Evolutionary conservation across 2,113 vertebrate genomes (phyloP).

Genomic region (Marmota monax): DNA sequence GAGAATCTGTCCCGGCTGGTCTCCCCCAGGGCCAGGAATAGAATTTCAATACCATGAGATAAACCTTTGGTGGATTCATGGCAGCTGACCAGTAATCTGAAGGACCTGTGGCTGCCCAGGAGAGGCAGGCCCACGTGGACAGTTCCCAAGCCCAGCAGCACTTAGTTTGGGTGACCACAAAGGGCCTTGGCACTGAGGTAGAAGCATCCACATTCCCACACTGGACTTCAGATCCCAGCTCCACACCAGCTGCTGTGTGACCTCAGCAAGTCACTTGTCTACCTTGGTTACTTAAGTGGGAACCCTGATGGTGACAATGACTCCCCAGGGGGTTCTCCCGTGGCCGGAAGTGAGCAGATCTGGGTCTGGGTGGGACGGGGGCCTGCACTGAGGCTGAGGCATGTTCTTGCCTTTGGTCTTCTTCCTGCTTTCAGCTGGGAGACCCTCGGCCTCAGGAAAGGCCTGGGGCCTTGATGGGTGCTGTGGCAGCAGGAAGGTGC

Average conservation of each 20-base stretch:
- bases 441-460: accelerated
- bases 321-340: no score
- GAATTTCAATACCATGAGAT: not conserved
- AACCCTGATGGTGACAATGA: accelerated
- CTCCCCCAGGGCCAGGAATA: not conserved
- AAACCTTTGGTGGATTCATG: accelerated
- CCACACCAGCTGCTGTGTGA: not conserved
- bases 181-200: accelerated
- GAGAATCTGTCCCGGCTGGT: no score
- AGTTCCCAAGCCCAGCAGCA: no score
- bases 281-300: not conserved
- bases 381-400: no score
- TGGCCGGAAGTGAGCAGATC: no score
- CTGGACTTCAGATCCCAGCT: accelerated
- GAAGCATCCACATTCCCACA: accelerated
- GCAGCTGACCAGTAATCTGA: accelerated
- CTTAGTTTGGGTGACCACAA: accelerated
- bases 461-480: not conserved
- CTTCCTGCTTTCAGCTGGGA: not conserved
- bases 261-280: not conserved
- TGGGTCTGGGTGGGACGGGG: not conserved
- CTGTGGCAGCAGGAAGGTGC: accelerated
- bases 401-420: not conserved
- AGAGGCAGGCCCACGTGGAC: accelerated
- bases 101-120: accelerated